Percentiles rank a stretch among this genome's conserved stretches.
phyloP scores from a whole-genome alignment of 2,797 vertebrate species.

The Triplophysa bombifrons region DNA sequence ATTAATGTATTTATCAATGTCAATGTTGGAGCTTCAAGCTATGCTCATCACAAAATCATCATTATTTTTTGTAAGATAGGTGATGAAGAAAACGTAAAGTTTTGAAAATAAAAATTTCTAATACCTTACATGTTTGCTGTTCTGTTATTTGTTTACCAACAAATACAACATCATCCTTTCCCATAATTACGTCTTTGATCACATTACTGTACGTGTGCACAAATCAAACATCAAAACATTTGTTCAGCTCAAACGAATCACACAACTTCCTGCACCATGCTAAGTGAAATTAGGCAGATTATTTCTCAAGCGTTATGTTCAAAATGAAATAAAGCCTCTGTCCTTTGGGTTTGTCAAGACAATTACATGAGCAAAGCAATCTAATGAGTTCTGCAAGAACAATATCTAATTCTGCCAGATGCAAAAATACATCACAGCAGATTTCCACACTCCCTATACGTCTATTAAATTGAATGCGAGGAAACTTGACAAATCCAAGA shows the following conservation, averaged over 20 bases:
- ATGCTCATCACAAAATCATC: not conserved
- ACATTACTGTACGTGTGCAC: not conserved
- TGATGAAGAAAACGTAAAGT: not conserved
- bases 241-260: slow-evolving; percentile 8
- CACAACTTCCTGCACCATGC: slow-evolving; percentile 25
- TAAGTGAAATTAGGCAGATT: slow-evolving; percentile 44
- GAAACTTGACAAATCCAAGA: slow-evolving; percentile 40
- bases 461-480: slow-evolving; percentile 31
- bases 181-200: not conserved
- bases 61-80: not conserved
- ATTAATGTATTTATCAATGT: not conserved
- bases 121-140: not conserved
- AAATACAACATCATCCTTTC: not conserved
- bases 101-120: not conserved
- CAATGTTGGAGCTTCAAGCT: not conserved
- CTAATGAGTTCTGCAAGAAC: slow-evolving; percentile 45
- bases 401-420: slow-evolving; percentile 38
- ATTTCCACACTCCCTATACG: slow-evolving; percentile 15
- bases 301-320: slow-evolving; percentile 38
- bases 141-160: not conserved
- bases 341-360: slow-evolving; percentile 44
- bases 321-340: slow-evolving; percentile 50
- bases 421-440: slow-evolving; percentile 18
- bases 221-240: slow-evolving; percentile 13
- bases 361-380: slow-evolving; percentile 45